Conservation (phyloP, 2,888 invertebrate genomes). For the Leptinotarsa rubiginosa region DNA sequence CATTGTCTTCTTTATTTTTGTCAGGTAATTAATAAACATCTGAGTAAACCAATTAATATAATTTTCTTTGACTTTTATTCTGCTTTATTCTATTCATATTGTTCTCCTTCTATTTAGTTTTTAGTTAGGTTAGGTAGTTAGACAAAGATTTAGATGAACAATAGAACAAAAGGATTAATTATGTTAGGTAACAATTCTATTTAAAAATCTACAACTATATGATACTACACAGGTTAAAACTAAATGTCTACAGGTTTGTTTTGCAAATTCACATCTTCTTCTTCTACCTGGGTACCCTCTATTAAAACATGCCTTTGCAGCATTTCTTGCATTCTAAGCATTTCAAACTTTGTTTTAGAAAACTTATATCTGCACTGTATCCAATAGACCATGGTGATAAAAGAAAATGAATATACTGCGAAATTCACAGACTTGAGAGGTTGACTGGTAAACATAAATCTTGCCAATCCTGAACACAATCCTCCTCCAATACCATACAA, state of each 20-base stretch:
- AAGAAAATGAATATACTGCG: slow-evolving; percentile 75
- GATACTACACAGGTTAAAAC: background rate
- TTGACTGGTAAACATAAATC: slow-evolving; percentile 82
- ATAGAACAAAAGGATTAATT: no score
- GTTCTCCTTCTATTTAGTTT: no score
- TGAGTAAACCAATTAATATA: no score
- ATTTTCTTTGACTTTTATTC: no score
- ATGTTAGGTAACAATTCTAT: no score
- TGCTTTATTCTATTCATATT: no score
- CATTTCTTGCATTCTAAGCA: slow-evolving; percentile 72
- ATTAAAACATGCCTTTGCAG: slow-evolving; percentile 72
- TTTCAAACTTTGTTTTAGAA: slow-evolving; percentile 75
- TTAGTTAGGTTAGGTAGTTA: no score
- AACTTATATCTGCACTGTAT: slow-evolving; percentile 77
- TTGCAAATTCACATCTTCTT: slow-evolving; percentile 39
- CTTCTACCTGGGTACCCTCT: slow-evolving; percentile 76
- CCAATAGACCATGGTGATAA: slow-evolving; percentile 78
- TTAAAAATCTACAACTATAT: background rate
- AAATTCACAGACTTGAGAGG: slow-evolving; percentile 73
- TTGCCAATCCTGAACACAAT: slow-evolving; percentile 73
- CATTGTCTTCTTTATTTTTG: no score
- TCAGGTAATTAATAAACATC: no score
- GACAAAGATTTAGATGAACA: no score
- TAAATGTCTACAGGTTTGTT: slow-evolving; percentile 35
- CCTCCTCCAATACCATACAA: slow-evolving; percentile 81